Evolutionary conservation across 2,888 invertebrate genomes (phyloP).

Genomic region (Lepidochrysops patricia): DNA sequence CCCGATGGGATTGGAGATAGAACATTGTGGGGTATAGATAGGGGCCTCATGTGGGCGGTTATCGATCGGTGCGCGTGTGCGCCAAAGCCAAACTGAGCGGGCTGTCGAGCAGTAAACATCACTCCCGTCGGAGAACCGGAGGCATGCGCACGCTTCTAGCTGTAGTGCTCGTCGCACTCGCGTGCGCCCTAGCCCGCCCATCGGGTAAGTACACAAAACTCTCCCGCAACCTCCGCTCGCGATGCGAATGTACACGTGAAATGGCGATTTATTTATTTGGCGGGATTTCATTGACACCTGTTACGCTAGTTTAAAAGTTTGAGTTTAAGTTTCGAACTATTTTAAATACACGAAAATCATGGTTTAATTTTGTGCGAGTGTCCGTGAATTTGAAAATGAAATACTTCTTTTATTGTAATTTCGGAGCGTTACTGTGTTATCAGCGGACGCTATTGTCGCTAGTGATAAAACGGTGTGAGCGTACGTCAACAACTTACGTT

Average conservation of each 20-base stretch:
- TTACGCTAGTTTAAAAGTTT: slow-evolving; percentile 2
- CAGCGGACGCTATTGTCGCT: not conserved
- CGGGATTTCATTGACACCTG: slow-evolving; percentile 5
- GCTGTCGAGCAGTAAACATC: slow-evolving; percentile 43
- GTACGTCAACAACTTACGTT: not conserved
- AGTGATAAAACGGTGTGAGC: not conserved
- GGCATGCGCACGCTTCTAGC: slow-evolving; percentile 44
- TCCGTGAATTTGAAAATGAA: not conserved
- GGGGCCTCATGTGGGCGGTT: slow-evolving; percentile 57
- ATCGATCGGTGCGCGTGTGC: slow-evolving; percentile 63
- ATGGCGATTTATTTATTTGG: not conserved
- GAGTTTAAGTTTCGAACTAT: slow-evolving; percentile 4
- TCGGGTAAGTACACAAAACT: slow-evolving; percentile 38
- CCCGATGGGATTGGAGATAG: not conserved
- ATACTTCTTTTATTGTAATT: not conserved
- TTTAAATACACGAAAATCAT: not conserved
- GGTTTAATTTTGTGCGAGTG: not conserved
- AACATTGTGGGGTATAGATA: slow-evolving; percentile 6
- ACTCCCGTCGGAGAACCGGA: slow-evolving; percentile 28
- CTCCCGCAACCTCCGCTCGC: slow-evolving; percentile 1
- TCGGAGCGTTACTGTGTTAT: not conserved
- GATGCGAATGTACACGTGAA: not conserved
- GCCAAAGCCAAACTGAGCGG: slow-evolving; percentile 33
- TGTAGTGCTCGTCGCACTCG: slow-evolving; percentile 36
- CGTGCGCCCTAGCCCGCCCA: slow-evolving; percentile 41